Percentiles rank a stretch among this genome's conserved stretches.
These are phyloP conservation scores for Embidobia sp. DNA, from an alignment of 2,888 invertebrate genomes.

Conservation along the genomic window DNA sequence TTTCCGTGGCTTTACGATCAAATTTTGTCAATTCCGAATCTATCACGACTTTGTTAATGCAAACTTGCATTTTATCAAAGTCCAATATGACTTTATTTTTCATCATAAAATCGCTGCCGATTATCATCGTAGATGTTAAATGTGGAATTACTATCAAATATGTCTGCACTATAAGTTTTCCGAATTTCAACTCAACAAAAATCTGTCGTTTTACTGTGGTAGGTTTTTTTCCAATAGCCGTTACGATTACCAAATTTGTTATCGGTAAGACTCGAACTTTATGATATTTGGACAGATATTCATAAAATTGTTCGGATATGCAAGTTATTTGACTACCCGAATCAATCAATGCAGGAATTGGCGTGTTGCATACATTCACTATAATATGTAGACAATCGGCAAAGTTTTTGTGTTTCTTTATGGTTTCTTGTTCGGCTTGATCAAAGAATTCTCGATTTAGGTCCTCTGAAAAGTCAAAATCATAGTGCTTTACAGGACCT, in stretches of 20 bases:
- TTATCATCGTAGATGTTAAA: too few relatives aligned
- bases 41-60: too few relatives aligned
- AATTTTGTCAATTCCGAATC: too few relatives aligned
- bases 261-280: background rate
- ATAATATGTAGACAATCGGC: too few relatives aligned
- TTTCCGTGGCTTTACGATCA: too few relatives aligned
- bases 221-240: constrained; percentile 8
- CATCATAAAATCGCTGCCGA: too few relatives aligned
- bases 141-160: too few relatives aligned
- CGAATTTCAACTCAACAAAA: background rate
- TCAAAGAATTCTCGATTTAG: background rate
- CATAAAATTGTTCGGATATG: background rate
- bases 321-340: constrained; percentile 4
- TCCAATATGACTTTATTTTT: too few relatives aligned
- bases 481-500: background rate
- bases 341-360: background rate
- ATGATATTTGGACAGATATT: constrained; percentile 1
- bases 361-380: background rate
- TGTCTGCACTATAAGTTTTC: too few relatives aligned
- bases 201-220: constrained; percentile 4
- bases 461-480: constrained; percentile 16
- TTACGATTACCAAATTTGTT: background rate
- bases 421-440: background rate
- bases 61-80: too few relatives aligned
- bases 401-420: background rate